phyloP scores from a whole-genome alignment of 2,113 vertebrate species.

The Colinus virginianus region DNA sequence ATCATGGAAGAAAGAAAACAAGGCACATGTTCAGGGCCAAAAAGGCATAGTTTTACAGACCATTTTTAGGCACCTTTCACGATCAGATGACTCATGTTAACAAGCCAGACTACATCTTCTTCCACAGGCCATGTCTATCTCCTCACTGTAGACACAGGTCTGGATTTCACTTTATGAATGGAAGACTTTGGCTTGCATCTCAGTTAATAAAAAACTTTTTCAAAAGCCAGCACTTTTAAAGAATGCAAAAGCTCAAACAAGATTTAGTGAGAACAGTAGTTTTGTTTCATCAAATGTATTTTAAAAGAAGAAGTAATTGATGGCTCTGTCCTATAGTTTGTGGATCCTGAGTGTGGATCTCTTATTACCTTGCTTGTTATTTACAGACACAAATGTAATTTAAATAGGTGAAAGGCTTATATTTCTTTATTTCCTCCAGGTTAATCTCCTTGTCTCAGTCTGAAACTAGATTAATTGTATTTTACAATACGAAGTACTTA shows the following conservation, averaged over 20 bases:
- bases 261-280: neutral
- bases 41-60: neutral
- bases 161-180: neutral
- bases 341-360: neutral
- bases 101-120: neutral
- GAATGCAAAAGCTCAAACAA: neutral
- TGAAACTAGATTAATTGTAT: conserved; percentile 9
- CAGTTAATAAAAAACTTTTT: neutral
- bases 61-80: neutral
- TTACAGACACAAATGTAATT: conserved; percentile 8
- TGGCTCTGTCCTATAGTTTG: neutral
- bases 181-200: neutral
- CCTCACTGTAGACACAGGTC: neutral
- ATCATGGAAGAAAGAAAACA: neutral
- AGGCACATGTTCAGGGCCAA: neutral
- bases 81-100: neutral
- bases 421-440: conserved; percentile 20
- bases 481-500: conserved; percentile 37
- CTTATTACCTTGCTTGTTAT: neutral
- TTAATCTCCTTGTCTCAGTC: neutral
- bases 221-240: neutral
- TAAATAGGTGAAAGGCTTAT: neutral
- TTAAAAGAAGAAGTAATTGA: neutral
- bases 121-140: neutral
- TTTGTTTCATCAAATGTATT: neutral